Percentiles rank a stretch among this genome's conserved stretches.
These are phyloP conservation scores for Nasonia giraulti DNA, from an alignment of 1,140 invertebrate genomes.

Conservation along the genomic window DNA sequence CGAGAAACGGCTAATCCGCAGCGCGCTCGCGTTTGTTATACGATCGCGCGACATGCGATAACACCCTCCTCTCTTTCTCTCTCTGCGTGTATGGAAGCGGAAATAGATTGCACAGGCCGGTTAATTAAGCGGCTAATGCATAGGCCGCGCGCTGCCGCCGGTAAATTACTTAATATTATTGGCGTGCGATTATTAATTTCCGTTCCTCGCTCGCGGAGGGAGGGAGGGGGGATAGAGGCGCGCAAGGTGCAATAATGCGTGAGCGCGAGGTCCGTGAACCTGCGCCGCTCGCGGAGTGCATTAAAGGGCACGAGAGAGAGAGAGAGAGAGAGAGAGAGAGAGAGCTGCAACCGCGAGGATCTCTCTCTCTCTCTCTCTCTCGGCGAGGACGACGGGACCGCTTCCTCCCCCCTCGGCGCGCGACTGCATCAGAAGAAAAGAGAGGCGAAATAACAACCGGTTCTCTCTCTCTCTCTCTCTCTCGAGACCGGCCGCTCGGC, in stretches of 20 bases:
- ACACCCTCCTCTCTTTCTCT: no score
- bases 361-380: conserved; percentile 9
- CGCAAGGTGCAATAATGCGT: conserved; percentile 46
- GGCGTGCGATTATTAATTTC: conserved; percentile 41
- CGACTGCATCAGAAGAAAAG: conserved; percentile 4
- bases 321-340: no score
- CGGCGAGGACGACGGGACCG: background rate
- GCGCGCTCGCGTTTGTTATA: no score
- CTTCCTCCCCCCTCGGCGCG: conserved; percentile 11
- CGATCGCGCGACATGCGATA: no score
- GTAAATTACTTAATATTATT: conserved; percentile 47
- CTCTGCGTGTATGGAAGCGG: no score
- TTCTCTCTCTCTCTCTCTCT: conserved; percentile 2
- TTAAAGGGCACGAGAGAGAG: conserved; percentile 46
- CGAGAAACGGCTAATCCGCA: no score
- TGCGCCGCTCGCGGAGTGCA: background rate
- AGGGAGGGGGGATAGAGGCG: conserved; percentile 24
- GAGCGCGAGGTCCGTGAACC: conserved; percentile 47
- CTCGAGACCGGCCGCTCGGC: background rate
- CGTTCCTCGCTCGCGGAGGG: no score
- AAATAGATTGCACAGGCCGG: no score
- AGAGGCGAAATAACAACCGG: conserved; percentile 47
- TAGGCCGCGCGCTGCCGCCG: no score
- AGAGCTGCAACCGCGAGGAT: background rate
- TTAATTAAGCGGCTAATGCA: no score